Conservation (phyloP, 2,113 vertebrate genomes). For the Mormoops blainvillei region DNA sequence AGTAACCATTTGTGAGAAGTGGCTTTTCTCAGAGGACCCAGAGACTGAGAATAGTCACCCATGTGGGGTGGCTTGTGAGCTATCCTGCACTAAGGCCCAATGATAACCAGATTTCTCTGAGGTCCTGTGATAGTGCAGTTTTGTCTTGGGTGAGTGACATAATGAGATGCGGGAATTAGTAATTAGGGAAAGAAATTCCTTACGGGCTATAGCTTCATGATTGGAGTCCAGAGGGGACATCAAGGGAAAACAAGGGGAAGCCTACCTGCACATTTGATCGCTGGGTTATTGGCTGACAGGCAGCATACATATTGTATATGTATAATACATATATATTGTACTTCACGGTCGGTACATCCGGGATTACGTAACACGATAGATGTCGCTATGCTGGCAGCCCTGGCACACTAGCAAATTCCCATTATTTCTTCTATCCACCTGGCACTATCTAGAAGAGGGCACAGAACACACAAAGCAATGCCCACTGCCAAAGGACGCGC, state of each 20-base stretch:
- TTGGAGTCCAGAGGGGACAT: neutral
- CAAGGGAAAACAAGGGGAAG: neutral
- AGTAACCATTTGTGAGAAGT: neutral
- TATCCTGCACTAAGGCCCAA: no score
- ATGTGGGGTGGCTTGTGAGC: neutral
- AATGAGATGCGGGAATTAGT: neutral
- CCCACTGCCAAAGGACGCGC: fast-evolving
- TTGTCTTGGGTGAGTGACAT: neutral
- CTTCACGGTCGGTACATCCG: neutral
- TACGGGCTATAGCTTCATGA: neutral
- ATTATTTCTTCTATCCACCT: neutral
- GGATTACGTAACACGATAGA: neutral
- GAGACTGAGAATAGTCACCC: neutral
- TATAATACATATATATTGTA: no score
- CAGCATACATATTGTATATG: no score
- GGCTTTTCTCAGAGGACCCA: neutral
- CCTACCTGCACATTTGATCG: neutral
- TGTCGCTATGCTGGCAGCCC: neutral
- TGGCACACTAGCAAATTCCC: neutral
- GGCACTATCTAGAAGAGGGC: neutral
- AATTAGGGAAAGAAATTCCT: neutral
- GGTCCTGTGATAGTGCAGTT: no score
- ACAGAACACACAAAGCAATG: neutral
- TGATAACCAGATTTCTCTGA: neutral
- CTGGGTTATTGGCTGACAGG: neutral